Percentiles rank a stretch among this genome's conserved stretches.
Conservation (phyloP, 2,797 vertebrate species). For the Orientallactaga sibirica region DNA sequence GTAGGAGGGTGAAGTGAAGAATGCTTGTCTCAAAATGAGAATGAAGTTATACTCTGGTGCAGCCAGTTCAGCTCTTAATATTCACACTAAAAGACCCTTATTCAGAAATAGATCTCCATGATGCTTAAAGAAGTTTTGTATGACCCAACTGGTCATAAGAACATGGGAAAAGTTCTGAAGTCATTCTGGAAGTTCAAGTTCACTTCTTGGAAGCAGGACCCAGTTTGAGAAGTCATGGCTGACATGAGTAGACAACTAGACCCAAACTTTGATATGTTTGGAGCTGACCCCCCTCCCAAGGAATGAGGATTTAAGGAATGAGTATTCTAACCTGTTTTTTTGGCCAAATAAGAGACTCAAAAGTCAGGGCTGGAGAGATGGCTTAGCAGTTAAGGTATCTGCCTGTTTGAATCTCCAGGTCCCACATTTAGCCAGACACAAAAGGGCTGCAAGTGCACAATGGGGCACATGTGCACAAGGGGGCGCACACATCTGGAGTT, state of each 20-base stretch:
- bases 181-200: slow-evolving; percentile 28
- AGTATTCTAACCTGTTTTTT: background rate
- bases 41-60: background rate
- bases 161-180: slow-evolving; percentile 24
- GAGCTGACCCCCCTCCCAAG: background rate
- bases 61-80: background rate
- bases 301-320: background rate
- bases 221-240: background rate
- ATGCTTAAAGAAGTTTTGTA: slow-evolving; percentile 12
- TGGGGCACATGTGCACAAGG: no score
- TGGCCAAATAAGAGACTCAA: background rate
- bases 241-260: background rate
- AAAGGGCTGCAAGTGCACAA: no score
- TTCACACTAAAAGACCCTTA: background rate
- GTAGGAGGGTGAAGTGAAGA: background rate
- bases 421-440: no score
- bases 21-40: background rate
- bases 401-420: no score
- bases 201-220: background rate
- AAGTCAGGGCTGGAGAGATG: background rate
- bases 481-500: no score
- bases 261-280: background rate
- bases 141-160: background rate
- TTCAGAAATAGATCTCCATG: background rate
- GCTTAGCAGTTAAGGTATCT: no score